A percentile compares a stretch with the other conserved stretches of the same genome.
Evolutionary conservation across 2,888 invertebrate species (phyloP).

Genomic region (Fragum fragum): DNA sequence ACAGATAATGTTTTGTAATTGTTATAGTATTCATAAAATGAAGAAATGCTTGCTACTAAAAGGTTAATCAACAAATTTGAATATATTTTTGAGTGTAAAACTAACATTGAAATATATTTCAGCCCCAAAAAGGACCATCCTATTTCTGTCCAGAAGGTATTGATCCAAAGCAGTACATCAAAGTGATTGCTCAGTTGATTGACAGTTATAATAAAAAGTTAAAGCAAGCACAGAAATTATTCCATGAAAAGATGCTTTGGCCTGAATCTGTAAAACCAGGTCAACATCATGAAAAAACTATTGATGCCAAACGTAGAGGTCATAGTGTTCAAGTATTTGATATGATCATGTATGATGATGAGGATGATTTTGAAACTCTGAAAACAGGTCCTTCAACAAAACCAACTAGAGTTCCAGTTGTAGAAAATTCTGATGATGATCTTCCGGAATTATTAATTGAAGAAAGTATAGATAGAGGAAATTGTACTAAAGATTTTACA

Average conservation of each 20-base stretch:
- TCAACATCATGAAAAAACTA: slow-evolving; percentile 66
- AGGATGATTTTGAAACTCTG: not conserved
- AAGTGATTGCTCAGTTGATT: slow-evolving; percentile 70
- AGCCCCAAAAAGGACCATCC: slow-evolving; percentile 5
- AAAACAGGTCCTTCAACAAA: not conserved
- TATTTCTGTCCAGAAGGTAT: slow-evolving; percentile 39
- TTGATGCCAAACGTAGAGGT: slow-evolving; percentile 69
- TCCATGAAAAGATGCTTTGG: slow-evolving; percentile 54
- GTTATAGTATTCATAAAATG: too few species aligned
- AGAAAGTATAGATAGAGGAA: not conserved
- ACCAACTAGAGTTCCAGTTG: not conserved
- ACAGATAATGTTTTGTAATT: too few species aligned
- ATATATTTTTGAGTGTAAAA: too few species aligned
- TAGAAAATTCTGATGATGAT: slow-evolving; percentile 2
- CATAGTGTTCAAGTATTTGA: slow-evolving; percentile 17
- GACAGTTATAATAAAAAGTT: slow-evolving; percentile 69
- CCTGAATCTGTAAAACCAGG: slow-evolving; percentile 74
- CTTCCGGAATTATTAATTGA: slow-evolving; percentile 21
- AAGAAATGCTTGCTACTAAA: too few species aligned
- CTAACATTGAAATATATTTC: too few species aligned
- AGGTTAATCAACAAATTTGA: too few species aligned
- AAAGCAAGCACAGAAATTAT: slow-evolving; percentile 56
- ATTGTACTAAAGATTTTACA: not conserved
- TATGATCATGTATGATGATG: not conserved
- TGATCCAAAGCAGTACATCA: slow-evolving; percentile 52